phyloP scores from a whole-genome alignment of 2,888 invertebrate genomes.

The Caenorhabditis sp. region DNA sequence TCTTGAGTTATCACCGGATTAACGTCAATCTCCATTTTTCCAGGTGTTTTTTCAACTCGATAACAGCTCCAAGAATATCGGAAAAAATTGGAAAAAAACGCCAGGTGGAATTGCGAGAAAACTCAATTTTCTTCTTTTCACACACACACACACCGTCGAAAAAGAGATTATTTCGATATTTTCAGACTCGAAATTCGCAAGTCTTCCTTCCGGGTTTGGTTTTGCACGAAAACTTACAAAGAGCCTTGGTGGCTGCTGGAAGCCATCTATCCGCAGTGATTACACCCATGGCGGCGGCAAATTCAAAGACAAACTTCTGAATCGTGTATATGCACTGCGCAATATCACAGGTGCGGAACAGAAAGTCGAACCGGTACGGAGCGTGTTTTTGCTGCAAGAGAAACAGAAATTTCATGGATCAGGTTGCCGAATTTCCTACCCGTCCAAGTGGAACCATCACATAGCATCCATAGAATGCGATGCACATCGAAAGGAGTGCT shows the following conservation, averaged over 20 bases:
- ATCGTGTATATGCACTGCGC: slow-evolving; percentile 80
- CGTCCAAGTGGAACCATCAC: slow-evolving; percentile 80
- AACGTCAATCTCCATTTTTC: background rate
- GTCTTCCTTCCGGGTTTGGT: too few species aligned
- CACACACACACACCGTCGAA: too few species aligned
- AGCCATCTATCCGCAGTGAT: slow-evolving; percentile 73
- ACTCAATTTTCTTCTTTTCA: background rate
- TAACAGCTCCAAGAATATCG: background rate
- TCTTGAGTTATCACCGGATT: background rate
- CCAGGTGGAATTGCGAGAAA: too few species aligned
- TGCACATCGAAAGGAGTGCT: slow-evolving; percentile 79
- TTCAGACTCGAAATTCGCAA: too few species aligned
- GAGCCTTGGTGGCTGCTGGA: slow-evolving; percentile 77
- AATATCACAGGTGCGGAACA: slow-evolving; percentile 80
- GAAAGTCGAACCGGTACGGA: slow-evolving; percentile 76
- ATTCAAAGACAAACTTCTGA: slow-evolving; percentile 81
- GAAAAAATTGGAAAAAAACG: too few species aligned
- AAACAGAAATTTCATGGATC: background rate
- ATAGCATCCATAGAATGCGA: slow-evolving; percentile 82
- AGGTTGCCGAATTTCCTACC: slow-evolving; percentile 61
- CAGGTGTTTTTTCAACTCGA: background rate
- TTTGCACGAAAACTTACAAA: slow-evolving; percentile 69
- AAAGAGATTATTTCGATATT: background rate
- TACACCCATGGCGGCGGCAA: slow-evolving; percentile 76
- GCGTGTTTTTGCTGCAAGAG: slow-evolving; percentile 69